Evolutionary conservation across 2,797 vertebrate species (phyloP).

Genomic region (Pseudochirops corinnae): DNA sequence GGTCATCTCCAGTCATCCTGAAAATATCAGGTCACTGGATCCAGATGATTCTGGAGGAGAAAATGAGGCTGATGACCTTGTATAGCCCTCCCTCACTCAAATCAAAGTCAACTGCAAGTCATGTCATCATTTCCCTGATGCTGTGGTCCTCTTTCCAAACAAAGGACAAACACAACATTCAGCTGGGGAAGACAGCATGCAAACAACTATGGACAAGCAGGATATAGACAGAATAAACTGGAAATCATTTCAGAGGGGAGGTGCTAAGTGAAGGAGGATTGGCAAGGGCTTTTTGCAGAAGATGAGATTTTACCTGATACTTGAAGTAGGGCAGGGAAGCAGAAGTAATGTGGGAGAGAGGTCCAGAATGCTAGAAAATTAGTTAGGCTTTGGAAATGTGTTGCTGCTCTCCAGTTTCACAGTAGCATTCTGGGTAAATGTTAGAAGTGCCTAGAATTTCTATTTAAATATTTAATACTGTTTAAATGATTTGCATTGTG

Average conservation of each 20-base stretch:
- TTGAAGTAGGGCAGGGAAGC: not conserved
- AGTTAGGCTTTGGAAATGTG: not conserved
- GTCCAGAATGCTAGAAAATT: not conserved
- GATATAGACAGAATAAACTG: not conserved
- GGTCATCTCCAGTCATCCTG: no score
- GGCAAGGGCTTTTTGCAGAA: not conserved
- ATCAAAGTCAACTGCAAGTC: no score
- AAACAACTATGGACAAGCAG: not conserved
- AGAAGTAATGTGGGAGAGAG: not conserved
- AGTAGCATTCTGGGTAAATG: not conserved
- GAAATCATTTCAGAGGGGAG: not conserved
- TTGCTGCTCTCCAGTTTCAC: not conserved
- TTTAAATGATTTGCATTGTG: not conserved
- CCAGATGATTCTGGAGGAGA: no score
- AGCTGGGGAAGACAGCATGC: not conserved
- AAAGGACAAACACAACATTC: not conserved
- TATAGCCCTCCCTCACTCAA: no score
- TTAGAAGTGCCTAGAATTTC: not conserved
- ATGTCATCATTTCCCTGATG: no score
- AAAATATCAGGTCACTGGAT: no score
- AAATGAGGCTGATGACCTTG: no score
- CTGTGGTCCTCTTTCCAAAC: no score
- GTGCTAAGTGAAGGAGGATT: not conserved
- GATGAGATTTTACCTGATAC: not conserved
- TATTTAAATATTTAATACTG: not conserved